Evolutionary conservation across 1,140 invertebrate species (phyloP).

Genomic region (Heliconius eleuchia): DNA sequence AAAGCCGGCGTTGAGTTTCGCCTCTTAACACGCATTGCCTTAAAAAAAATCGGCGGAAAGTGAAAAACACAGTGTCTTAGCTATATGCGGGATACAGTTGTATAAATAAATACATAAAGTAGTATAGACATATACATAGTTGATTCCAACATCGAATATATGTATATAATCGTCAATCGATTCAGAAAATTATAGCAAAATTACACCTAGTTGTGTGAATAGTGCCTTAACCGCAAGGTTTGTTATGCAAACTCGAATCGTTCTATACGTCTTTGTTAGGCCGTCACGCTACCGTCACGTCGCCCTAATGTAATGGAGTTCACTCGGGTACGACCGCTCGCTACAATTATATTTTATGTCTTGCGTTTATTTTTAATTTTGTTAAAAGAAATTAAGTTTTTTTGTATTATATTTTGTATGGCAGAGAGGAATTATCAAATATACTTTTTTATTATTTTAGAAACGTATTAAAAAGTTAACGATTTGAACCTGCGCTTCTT

Average conservation of each 20-base stretch:
- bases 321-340: conserved; percentile 15
- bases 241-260: conserved; percentile 53
- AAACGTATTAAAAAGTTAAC: too few relatives aligned
- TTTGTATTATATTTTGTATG: not conserved
- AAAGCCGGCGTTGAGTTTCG: too few relatives aligned
- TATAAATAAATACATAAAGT: too few relatives aligned
- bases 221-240: conserved; percentile 15
- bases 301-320: conserved; percentile 43
- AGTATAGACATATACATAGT: not conserved
- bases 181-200: not conserved
- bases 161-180: not conserved
- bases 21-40: too few relatives aligned
- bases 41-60: not conserved
- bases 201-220: conserved; percentile 1
- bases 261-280: conserved; percentile 51
- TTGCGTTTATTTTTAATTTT: not conserved
- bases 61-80: not conserved
- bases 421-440: not conserved
- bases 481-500: too few relatives aligned
- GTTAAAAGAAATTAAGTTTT: not conserved
- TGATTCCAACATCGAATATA: not conserved
- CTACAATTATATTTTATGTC: not conserved
- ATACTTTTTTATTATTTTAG: too few relatives aligned
- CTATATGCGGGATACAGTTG: too few relatives aligned
- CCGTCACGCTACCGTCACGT: conserved; percentile 44